Evolutionary conservation across 1,140 invertebrate genomes (phyloP).

Genomic region (Aphaenogaster ashmeadi): DNA sequence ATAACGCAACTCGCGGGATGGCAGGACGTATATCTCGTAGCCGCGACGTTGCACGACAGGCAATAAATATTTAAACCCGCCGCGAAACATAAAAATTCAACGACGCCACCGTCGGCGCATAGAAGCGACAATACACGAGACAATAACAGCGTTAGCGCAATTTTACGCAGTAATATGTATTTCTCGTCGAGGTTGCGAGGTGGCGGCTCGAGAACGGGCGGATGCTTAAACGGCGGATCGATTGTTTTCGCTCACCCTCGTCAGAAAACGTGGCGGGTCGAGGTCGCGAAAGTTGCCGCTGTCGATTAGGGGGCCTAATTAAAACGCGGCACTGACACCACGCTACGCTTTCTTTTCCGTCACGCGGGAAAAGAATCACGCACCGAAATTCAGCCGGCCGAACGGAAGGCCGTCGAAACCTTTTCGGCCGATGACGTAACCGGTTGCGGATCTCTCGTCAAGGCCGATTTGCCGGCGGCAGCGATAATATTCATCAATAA

Average conservation of each 20-base stretch:
- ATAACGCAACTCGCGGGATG: slow-evolving; percentile 35
- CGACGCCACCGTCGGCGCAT: neutral
- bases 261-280: neutral
- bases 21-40: slow-evolving; percentile 25
- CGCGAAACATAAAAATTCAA: slow-evolving; percentile 58
- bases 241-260: slow-evolving; percentile 5
- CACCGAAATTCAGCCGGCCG: neutral
- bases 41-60: slow-evolving; percentile 19
- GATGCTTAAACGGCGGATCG: slow-evolving; percentile 23
- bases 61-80: slow-evolving; percentile 54
- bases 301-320: slow-evolving; percentile 23
- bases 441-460: slow-evolving; percentile 14
- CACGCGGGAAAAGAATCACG: neutral
- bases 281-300: neutral
- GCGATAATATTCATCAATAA: slow-evolving; percentile 46
- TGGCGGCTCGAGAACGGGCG: neutral
- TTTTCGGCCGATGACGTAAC: slow-evolving; percentile 34
- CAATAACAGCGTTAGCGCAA: neutral
- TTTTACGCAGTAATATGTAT: neutral
- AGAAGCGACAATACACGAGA: neutral
- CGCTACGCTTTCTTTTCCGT: neutral
- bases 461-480: neutral
- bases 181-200: neutral
- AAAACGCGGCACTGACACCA: neutral
- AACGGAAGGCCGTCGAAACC: neutral